phyloP scores from a whole-genome alignment of 2,797 vertebrate species.

The Salmo trutta region DNA sequence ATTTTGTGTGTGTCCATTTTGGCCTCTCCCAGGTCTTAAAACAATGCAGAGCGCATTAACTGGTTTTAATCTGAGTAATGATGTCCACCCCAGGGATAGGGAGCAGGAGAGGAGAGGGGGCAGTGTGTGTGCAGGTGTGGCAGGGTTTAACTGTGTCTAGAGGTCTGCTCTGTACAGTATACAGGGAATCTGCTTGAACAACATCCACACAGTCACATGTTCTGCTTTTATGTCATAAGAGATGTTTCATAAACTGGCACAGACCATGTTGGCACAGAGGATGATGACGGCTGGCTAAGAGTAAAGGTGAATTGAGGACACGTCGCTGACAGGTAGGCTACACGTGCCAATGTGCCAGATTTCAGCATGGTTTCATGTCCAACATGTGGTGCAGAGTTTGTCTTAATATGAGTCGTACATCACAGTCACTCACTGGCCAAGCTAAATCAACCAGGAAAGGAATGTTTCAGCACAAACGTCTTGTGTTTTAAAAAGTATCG shows the following conservation, averaged over 20 bases:
- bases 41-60: conserved; percentile 50
- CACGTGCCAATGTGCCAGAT: not conserved
- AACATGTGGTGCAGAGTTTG: not conserved
- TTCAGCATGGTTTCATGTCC: not conserved
- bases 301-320: not conserved
- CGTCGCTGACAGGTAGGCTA: not conserved
- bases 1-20: conserved; percentile 22
- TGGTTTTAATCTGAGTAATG: conserved; percentile 65
- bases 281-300: too few species aligned
- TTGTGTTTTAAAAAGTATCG: not conserved
- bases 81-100: conserved; percentile 42
- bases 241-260: conserved; percentile 5
- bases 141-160: conserved; percentile 40
- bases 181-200: conserved; percentile 32
- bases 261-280: not conserved
- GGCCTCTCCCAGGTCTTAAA: conserved; percentile 20
- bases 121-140: conserved; percentile 39
- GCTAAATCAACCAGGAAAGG: not conserved
- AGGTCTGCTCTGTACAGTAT: conserved; percentile 8
- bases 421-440: not conserved
- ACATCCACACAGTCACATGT: conserved; percentile 20
- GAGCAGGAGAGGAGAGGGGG: conserved; percentile 35
- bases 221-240: not conserved
- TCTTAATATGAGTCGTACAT: not conserved
- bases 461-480: not conserved